Evolutionary conservation across 2,113 vertebrate genomes (phyloP), one percentile per base, ranked within the genome.

Genomic region (Dicaeum eximium): DNA sequence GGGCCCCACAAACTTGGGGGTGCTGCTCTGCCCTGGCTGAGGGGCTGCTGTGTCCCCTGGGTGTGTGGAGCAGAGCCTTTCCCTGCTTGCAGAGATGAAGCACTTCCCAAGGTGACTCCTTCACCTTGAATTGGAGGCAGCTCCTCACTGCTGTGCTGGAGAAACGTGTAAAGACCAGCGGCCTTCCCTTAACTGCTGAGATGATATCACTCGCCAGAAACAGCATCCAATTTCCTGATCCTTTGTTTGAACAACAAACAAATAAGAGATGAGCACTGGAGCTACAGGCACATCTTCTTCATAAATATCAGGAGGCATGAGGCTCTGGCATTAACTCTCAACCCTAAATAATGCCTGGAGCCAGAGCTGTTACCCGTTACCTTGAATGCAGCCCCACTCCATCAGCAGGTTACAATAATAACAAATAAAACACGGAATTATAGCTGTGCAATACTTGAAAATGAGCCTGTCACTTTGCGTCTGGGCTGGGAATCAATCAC

Each of bases 171-270:
- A 84, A 64, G 90, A 88, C 56, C 92, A 67, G 93, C 40, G 80
- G 92, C 85, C 88, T 95, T 71, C 69, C 88, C 72, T 86, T 86
- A 92, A 83, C 93, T 2, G 31, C 24, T 19, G 71, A 95, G 96
- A 95, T 96, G 86, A 38, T 96, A 95, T 96, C 93, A 77, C 80
- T 74, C 0, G 15, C 82, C 83, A 62, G 93, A 78, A 96, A 96
- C 82, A 88, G 90, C 90, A 94, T 95, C 92, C 96, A 96, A 96
- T 97, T 96, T 96, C 95, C 95, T 86, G 95, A 93, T 86, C 90
- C 95, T 96, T 90, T 97, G 96, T 96, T 96, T 96, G 95, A 97
- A 84, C 92, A 94, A 95, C 93, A 96, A 95, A 94, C 96, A 96
- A 95, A 92, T 88, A 92, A 96, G 95, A 86, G 92, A 80, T 0